Conservation (phyloP, 1,140 invertebrate species). For the Oscheius sp. region DNA sequence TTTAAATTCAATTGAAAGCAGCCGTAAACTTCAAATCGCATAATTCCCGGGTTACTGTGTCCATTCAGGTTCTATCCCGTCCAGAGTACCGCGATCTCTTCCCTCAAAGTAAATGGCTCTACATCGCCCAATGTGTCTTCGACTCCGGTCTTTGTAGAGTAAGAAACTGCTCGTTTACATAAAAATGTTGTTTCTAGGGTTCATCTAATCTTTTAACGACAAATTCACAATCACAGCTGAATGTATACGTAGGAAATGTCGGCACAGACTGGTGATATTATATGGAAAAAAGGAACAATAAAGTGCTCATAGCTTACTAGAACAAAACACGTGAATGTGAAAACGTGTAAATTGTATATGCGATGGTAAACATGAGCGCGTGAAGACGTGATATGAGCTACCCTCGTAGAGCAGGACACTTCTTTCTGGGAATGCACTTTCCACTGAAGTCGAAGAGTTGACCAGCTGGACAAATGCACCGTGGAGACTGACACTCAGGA, state of each 20-base stretch:
- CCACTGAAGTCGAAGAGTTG: too few species aligned
- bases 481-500: too few species aligned
- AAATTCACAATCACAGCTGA: slow-evolving; percentile 12
- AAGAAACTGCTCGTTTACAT: not conserved
- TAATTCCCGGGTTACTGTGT: not conserved
- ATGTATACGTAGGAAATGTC: slow-evolving; percentile 22
- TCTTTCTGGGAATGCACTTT: too few species aligned
- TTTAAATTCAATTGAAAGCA: too few species aligned
- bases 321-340: too few species aligned
- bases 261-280: slow-evolving; percentile 16
- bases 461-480: too few species aligned
- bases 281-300: too few species aligned
- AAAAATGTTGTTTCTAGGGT: not conserved
- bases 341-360: too few species aligned
- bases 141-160: slow-evolving; percentile 2
- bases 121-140: slow-evolving; percentile 15
- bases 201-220: slow-evolving; percentile 7
- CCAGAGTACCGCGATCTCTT: slow-evolving; percentile 24
- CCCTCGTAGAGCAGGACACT: too few species aligned
- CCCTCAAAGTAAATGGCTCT: slow-evolving; percentile 12
- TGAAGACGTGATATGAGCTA: too few species aligned
- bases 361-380: too few species aligned
- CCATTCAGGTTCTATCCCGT: not conserved
- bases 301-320: too few species aligned
- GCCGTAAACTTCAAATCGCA: not conserved